Percentiles rank a stretch among this genome's conserved stretches.
These are phyloP conservation scores for Heliothis peltigera DNA, from an alignment of 2,888 invertebrate genomes.

Conservation along the genomic window DNA sequence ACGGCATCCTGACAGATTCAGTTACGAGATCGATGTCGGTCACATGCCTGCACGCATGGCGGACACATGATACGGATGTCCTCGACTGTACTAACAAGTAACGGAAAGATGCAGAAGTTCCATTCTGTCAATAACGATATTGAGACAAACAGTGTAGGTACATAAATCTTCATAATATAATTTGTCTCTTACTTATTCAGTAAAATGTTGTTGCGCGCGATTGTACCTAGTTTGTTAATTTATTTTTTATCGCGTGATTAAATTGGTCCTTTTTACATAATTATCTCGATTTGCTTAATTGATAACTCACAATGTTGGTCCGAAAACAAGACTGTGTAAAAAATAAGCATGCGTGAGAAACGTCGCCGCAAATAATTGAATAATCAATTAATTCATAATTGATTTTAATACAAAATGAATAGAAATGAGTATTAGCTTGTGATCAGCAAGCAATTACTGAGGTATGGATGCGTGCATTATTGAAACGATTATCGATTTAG, in stretches of 20 bases:
- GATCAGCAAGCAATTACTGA: constrained; percentile 35
- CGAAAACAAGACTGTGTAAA: constrained; percentile 28
- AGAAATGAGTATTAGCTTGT: constrained; percentile 29
- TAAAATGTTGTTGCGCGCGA: no score
- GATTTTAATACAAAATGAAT: constrained; percentile 42
- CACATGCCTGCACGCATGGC: constrained; percentile 75
- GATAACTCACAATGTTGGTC: constrained; percentile 37
- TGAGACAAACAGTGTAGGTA: no score
- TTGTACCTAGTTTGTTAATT: no score
- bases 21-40: constrained; percentile 78
- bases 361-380: constrained; percentile 36
- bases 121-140: neutral
- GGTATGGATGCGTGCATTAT: constrained; percentile 41
- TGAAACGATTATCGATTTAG: constrained; percentile 41
- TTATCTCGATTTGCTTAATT: constrained; percentile 9
- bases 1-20: constrained; percentile 66
- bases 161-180: no score
- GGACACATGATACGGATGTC: constrained; percentile 71
- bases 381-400: constrained; percentile 42
- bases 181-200: no score
- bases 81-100: constrained; percentile 14
- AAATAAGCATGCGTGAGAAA: constrained; percentile 50
- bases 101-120: constrained; percentile 15
- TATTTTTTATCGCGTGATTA: neutral
- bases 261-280: constrained; percentile 22